Percentiles rank a stretch among this genome's conserved stretches.
phyloP scores from a whole-genome alignment of 2,113 vertebrate species.

The Barnardius zonarius region DNA sequence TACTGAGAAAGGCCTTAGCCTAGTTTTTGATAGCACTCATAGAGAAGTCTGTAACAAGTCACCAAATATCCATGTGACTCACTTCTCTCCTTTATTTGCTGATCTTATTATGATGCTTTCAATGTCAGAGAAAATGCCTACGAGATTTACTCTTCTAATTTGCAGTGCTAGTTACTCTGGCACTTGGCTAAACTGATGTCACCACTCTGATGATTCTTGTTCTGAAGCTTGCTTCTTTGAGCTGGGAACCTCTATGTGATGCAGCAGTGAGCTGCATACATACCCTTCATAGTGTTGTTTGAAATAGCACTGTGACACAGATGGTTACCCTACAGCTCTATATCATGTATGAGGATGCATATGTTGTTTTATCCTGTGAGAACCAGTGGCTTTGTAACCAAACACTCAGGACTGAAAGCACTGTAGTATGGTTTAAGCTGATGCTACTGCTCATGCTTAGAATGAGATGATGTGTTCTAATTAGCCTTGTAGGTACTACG shows the following conservation, averaged over 20 bases:
- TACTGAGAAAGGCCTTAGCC: not conserved
- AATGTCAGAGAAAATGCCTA: not conserved
- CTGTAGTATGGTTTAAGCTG: not conserved
- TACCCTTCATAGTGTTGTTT: not conserved
- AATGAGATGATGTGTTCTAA: not conserved
- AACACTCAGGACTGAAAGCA: not conserved
- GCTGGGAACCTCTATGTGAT: not conserved
- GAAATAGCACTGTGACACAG: not conserved
- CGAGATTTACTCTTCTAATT: not conserved
- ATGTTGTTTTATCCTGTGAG: not conserved
- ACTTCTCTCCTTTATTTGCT: not conserved
- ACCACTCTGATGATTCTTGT: not conserved
- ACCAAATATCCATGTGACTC: not conserved
- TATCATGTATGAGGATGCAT: not conserved
- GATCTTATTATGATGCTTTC: not conserved
- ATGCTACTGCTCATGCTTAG: not conserved
- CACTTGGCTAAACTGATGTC: not conserved
- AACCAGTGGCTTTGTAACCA: not conserved
- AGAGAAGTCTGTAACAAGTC: not conserved
- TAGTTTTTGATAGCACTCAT: not conserved
- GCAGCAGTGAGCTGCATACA: not conserved
- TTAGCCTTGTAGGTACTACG: not conserved
- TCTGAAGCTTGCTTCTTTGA: not conserved
- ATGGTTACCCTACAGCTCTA: not conserved
- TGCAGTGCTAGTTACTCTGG: not conserved